Conservation (phyloP, 2,888 invertebrate genomes). For the Merodon equestris region DNA sequence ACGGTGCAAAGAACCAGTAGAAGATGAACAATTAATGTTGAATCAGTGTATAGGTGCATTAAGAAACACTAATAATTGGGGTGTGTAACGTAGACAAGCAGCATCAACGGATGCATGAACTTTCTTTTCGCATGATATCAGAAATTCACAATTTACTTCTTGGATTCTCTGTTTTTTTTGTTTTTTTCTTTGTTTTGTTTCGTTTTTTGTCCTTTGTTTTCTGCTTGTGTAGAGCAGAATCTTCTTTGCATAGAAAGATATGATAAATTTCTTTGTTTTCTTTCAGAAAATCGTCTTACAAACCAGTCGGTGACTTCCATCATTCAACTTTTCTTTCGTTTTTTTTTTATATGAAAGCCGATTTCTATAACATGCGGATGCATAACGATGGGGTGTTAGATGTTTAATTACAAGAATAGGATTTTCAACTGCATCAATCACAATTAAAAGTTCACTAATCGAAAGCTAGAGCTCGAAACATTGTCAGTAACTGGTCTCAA, state of each 20-base stretch:
- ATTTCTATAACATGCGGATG: no score
- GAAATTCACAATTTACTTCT: slow-evolving; percentile 64
- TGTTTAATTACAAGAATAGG: no score
- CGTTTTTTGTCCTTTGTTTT: no score
- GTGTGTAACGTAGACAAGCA: slow-evolving; percentile 51
- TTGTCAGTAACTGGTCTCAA: no score
- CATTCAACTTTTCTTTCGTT: no score
- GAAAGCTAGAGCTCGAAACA: background rate
- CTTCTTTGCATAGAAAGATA: slow-evolving; percentile 51
- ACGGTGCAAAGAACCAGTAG: slow-evolving; percentile 47
- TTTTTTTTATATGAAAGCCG: no score
- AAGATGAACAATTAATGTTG: slow-evolving; percentile 68
- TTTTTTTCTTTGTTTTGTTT: background rate
- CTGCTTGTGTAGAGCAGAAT: slow-evolving; percentile 6
- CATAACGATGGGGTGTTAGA: no score
- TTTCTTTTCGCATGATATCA: slow-evolving; percentile 59
- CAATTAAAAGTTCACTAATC: slow-evolving; percentile 13
- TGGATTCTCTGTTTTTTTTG: slow-evolving; percentile 16
- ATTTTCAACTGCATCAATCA: background rate
- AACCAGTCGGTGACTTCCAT: no score
- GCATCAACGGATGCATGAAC: slow-evolving; percentile 39
- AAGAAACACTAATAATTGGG: slow-evolving; percentile 68
- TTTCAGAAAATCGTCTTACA: no score
- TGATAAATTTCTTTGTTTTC: slow-evolving; percentile 63
- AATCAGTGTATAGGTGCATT: slow-evolving; percentile 67